Evolutionary conservation across 2,888 invertebrate species (phyloP).

Genomic region (Epistrophella euchroma): DNA sequence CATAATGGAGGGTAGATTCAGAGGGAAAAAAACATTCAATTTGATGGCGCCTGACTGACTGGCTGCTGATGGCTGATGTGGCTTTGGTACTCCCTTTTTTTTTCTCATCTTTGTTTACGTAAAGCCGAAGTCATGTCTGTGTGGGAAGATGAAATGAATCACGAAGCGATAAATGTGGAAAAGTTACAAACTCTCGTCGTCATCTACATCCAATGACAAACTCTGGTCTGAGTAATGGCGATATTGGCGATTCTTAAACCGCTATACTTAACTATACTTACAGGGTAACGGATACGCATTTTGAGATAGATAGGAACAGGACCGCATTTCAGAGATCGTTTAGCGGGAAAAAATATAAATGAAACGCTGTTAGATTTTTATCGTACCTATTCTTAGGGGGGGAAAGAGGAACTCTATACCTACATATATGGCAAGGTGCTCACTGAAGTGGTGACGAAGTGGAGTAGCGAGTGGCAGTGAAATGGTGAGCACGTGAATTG

Average conservation of each 20-base stretch:
- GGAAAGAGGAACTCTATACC: no score
- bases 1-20: slow-evolving; percentile 19
- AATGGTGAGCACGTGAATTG: no score
- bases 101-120: slow-evolving; percentile 57
- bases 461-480: no score
- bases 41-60: slow-evolving; percentile 72
- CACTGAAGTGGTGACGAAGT: no score
- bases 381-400: no score
- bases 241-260: slow-evolving; percentile 40
- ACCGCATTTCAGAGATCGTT: neutral
- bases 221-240: slow-evolving; percentile 47
- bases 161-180: slow-evolving; percentile 68
- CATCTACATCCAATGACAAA: slow-evolving; percentile 7
- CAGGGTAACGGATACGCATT: slow-evolving; percentile 42
- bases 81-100: slow-evolving; percentile 31
- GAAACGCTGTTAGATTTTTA: neutral
- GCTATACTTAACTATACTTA: no score
- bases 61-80: slow-evolving; percentile 66
- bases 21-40: slow-evolving; percentile 25
- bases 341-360: neutral
- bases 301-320: neutral
- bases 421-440: no score
- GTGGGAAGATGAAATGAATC: slow-evolving; percentile 68
- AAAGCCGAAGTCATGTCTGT: slow-evolving; percentile 21
- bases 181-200: slow-evolving; percentile 34